Base-by-base conservation (phyloP, 1,140 invertebrate species). In the Bombus affinis region DNA sequence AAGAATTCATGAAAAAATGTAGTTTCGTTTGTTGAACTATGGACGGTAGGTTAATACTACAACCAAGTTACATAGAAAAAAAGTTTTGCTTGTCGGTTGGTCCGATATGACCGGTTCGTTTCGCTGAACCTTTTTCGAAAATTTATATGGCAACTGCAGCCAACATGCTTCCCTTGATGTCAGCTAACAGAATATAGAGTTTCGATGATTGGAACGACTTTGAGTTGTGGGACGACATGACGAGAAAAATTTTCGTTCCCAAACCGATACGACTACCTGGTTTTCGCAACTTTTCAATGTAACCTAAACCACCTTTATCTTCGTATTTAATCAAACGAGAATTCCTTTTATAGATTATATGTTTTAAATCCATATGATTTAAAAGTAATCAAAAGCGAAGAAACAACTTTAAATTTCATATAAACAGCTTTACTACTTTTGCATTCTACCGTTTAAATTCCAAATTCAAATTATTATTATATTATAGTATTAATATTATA, bases 191-290 rank as follows among this genome's bases (percentile, higher is more conserved):
- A 76, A 59, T 76, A 53, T 76, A 59, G 37, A 35, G 74, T 76
- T 76, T 37, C 74, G 53, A 76, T 76, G 74, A 76, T 76, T 76
- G 74, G 74, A 76, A 59, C 74, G 74, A 76, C 74, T 76, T 76
- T 76, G 74, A 37, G 53, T 39, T 37, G 74, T 28, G 53, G 53
- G 10, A 4, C 35, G 74, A 76, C 53, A 76, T 39, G 74, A 76
- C 74, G 74, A 25, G 22, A 59, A 76, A 76, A 59, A 59, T 76
- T 76, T 59, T 76, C 44, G 32, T 28, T 28, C 13, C 25, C 47
- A 13, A 8, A 28, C 53, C 47, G 32, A 76, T 76, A 35, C 28
- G 25, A 76, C 32, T 25, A 12, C 5, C n/a, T 18, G 53, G 13
- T 25, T 59, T 35, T 59, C 12, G 53, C 74, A 39, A 76, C 22